Evolutionary conservation across 2,888 invertebrate genomes (phyloP).

Genomic region (Amphipoea oculea): DNA sequence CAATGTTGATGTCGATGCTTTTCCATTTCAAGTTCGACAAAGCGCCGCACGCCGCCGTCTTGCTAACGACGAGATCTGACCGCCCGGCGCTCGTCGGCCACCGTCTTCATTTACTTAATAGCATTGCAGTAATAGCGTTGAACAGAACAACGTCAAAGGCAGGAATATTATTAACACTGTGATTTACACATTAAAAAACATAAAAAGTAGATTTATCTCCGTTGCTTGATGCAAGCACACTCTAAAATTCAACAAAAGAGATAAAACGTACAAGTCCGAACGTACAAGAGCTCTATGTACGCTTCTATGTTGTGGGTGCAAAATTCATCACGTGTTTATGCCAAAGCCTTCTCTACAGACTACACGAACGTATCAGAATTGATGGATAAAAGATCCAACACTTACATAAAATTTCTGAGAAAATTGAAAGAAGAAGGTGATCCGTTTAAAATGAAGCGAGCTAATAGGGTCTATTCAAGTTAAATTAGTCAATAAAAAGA

Average conservation of each 20-base stretch:
- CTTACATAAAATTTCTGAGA: slow-evolving; percentile 1
- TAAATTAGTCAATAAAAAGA: slow-evolving; percentile 11
- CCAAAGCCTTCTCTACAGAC: slow-evolving; percentile 21
- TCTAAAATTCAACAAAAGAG: slow-evolving; percentile 48
- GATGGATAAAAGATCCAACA: slow-evolving; percentile 38
- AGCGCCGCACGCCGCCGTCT: slow-evolving; percentile 34
- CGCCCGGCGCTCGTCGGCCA: background rate
- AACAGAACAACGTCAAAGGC: slow-evolving; percentile 22
- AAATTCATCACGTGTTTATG: slow-evolving; percentile 51
- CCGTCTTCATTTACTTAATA: slow-evolving; percentile 31
- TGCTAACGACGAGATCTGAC: slow-evolving; percentile 42
- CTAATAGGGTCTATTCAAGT: background rate
- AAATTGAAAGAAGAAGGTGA: slow-evolving; percentile 20
- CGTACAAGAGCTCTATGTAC: slow-evolving; percentile 18
- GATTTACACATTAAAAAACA: slow-evolving; percentile 41
- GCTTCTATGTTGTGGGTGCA: slow-evolving; percentile 30
- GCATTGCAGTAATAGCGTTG: slow-evolving; percentile 19
- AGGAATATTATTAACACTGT: slow-evolving; percentile 34
- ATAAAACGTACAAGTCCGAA: slow-evolving; percentile 47
- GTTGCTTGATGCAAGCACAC: slow-evolving; percentile 38
- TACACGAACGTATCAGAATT: slow-evolving; percentile 31
- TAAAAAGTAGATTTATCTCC: slow-evolving; percentile 40
- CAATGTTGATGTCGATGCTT: slow-evolving; percentile 74
- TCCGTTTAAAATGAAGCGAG: background rate
- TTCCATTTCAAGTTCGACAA: slow-evolving; percentile 68